Percentiles rank a stretch among this genome's conserved stretches.
phyloP scores from a whole-genome alignment of 2,888 invertebrate genomes.

The Therioaphis trifolii region DNA sequence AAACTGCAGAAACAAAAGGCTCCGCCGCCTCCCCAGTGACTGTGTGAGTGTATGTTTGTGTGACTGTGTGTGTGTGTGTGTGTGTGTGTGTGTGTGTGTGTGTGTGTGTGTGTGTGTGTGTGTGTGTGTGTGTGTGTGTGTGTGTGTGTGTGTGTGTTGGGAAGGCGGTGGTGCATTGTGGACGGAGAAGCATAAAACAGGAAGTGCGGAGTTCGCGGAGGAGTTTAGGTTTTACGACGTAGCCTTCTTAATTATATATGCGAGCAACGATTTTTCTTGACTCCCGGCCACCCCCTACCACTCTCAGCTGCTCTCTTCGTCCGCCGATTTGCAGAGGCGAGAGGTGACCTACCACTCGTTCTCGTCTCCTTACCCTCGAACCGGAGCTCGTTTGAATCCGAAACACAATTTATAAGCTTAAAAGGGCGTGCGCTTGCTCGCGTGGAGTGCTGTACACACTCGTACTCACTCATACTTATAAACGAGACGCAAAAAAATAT shows the following conservation, averaged over 20 bases:
- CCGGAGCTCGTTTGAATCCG: constrained; percentile 29
- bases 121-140: background rate
- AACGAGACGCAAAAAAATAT: constrained; percentile 5
- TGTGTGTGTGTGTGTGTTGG: background rate
- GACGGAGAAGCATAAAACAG: background rate
- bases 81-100: background rate
- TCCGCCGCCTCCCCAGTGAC: background rate
- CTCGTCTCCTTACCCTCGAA: background rate
- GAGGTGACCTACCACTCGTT: constrained; percentile 35
- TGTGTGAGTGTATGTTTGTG: background rate
- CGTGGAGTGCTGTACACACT: background rate
- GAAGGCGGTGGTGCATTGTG: background rate
- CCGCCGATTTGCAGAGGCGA: constrained; percentile 37
- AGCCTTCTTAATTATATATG: constrained; percentile 62
- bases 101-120: background rate
- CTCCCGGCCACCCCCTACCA: background rate
- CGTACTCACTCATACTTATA: background rate
- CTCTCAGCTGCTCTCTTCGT: background rate
- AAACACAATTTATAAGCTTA: constrained; percentile 46
- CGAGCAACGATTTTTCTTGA: constrained; percentile 62
- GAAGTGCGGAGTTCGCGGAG: background rate
- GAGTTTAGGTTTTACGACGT: constrained; percentile 58
- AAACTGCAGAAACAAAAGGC: constrained; percentile 56
- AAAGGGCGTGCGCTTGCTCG: constrained; percentile 20
- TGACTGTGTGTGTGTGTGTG: background rate